Conservation (phyloP, 2,113 vertebrate species). For the Spermophilus dauricus region DNA sequence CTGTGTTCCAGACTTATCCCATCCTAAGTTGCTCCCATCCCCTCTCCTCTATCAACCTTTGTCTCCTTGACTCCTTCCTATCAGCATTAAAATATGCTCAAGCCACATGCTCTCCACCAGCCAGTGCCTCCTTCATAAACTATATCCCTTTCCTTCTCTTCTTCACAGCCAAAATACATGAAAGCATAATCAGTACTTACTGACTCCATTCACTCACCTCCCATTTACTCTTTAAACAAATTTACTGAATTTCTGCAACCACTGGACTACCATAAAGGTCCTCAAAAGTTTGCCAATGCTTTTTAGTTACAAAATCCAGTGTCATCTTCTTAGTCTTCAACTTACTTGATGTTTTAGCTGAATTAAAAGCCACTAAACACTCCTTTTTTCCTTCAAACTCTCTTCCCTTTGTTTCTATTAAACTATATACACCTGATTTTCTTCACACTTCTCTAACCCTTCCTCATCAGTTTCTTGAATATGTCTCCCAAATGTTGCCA, state of each 20-base stretch:
- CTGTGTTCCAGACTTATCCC: neutral
- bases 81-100: neutral
- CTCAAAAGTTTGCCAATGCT: neutral
- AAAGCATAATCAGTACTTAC: neutral
- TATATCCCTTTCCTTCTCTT: neutral
- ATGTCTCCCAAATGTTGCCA: neutral
- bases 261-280: constrained; percentile 1
- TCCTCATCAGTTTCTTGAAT: neutral
- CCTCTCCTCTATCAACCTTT: neutral
- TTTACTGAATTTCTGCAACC: neutral
- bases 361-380: constrained; percentile 1
- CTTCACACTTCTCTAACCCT: neutral
- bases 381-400: neutral
- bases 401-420: neutral
- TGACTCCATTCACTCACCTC: neutral
- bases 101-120: neutral
- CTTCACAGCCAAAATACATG: neutral
- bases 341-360: neutral
- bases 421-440: neutral
- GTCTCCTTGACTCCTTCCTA: neutral
- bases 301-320: neutral
- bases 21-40: neutral
- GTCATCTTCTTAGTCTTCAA: neutral
- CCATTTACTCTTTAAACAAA: neutral
- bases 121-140: neutral